These are phyloP conservation scores for Dallia pectoralis DNA, from an alignment of 2,797 vertebrate genomes.

Conservation along the genomic window DNA sequence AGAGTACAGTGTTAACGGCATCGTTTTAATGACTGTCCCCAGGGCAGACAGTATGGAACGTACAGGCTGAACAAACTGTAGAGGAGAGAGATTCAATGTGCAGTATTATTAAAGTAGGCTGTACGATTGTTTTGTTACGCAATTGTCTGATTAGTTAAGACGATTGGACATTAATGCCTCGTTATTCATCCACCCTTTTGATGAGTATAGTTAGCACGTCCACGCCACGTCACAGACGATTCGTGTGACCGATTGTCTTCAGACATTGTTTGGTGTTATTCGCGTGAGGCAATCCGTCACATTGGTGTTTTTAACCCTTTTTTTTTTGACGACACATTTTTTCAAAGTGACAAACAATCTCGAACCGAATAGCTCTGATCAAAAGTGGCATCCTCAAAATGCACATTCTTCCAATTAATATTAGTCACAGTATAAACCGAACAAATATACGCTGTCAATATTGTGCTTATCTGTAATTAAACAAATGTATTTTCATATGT, in stretches of 20 bases:
- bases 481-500: too few relatives aligned
- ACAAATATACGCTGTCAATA: too few relatives aligned
- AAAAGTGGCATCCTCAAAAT: too few relatives aligned
- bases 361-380: too few relatives aligned
- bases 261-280: not conserved
- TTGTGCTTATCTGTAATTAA: too few relatives aligned
- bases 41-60: conserved; percentile 2
- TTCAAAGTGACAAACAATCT: too few relatives aligned
- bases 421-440: too few relatives aligned
- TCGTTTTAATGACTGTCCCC: conserved; percentile 33
- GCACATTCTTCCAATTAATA: too few relatives aligned
- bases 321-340: too few relatives aligned
- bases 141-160: not conserved
- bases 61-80: not conserved
- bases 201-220: too few relatives aligned
- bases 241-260: not conserved
- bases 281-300: not conserved
- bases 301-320: too few relatives aligned
- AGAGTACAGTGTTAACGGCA: conserved; percentile 22
- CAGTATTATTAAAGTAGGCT: not conserved
- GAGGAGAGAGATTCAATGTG: not conserved
- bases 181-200: too few relatives aligned
- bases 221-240: not conserved
- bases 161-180: not conserved
- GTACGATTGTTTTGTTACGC: not conserved